Base-by-base conservation (phyloP, 2,113 vertebrate species). In the Stegastes partitus region DNA sequence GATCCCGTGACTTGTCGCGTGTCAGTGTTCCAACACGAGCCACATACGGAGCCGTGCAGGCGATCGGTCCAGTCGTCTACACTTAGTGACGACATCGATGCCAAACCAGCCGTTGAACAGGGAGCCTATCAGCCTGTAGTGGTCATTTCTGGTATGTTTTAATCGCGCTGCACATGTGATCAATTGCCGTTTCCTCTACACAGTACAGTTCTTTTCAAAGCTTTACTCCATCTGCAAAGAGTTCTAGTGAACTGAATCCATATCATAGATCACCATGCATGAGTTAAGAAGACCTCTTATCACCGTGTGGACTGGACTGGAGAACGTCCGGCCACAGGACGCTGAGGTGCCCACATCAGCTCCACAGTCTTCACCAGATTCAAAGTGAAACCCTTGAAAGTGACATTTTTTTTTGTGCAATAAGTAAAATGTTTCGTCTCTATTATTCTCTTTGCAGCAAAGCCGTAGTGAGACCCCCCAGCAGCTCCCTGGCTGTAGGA, bases 391-490 rank as follows among this genome's bases (percentile, higher is more conserved):
- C 25, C 63, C 26, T 77, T 50, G 0, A 66, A 74, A 47, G 57
- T 56, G 56, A 62, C 72, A 25, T 74, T 65, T 87, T 34, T n/a
- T 34, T 85, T 77, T 79, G 87, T 90, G 90, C 92, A 93, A 92
- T 93, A 93, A 83, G 74, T 81, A 7, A 54, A 73, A 76, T 0
- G 14, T 34, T 65, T 74, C 73, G 26, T 86, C 63, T 77, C 5
- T 3, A 72, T 57, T 42, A 44, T 79, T 76, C 67, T 59, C 57
- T 71, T 65, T 55, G n/a, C 45, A 47, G 16, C 70, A 63, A 63
- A 49, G 50, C 66, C 0, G 51, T 49, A 55, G 58, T 58, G 62
- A 75, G 37, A 63, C 31, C 68, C 63, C 25, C 62, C 2, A 63
- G 44, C 44, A 59, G 74, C 31, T 4, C 77, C 50, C 83, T 76